Percentiles rank a stretch among this genome's conserved stretches.
phyloP scores from a whole-genome alignment of 2,888 invertebrate genomes.

The Chymomyza amoena region DNA sequence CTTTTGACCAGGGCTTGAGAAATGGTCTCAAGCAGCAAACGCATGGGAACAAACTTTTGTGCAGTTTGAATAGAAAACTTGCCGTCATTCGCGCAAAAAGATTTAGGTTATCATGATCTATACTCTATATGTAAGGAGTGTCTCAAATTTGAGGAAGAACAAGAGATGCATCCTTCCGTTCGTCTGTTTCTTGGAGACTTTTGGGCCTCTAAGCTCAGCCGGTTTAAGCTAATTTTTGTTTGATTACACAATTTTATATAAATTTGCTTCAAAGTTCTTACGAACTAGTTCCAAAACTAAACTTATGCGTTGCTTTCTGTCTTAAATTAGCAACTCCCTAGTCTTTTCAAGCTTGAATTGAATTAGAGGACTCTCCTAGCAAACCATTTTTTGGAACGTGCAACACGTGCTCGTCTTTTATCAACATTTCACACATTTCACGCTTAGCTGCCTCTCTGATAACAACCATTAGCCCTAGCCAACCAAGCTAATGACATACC shows the following conservation, averaged over 20 bases:
- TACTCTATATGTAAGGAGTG: too few relatives aligned
- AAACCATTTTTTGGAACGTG: constrained; percentile 3
- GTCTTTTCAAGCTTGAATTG: neutral
- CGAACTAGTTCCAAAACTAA: too few relatives aligned
- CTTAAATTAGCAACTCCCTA: neutral
- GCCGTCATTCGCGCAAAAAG: too few relatives aligned
- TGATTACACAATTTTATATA: too few relatives aligned
- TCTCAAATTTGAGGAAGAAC: too few relatives aligned
- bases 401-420: constrained; percentile 47
- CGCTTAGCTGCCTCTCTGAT: constrained; percentile 39
- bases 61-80: neutral
- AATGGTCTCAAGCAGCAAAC: neutral
- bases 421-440: constrained; percentile 48
- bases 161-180: too few relatives aligned
- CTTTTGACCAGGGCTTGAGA: neutral
- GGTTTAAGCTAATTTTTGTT: too few relatives aligned
- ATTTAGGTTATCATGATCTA: too few relatives aligned
- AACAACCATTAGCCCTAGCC: neutral
- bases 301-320: too few relatives aligned
- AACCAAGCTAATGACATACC: neutral
- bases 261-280: too few relatives aligned
- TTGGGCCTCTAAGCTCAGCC: too few relatives aligned
- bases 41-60: neutral
- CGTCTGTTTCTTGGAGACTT: too few relatives aligned
- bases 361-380: neutral